Evolutionary conservation across 2,888 invertebrate genomes (phyloP).

Genomic region (Orchesellides sinensis): DNA sequence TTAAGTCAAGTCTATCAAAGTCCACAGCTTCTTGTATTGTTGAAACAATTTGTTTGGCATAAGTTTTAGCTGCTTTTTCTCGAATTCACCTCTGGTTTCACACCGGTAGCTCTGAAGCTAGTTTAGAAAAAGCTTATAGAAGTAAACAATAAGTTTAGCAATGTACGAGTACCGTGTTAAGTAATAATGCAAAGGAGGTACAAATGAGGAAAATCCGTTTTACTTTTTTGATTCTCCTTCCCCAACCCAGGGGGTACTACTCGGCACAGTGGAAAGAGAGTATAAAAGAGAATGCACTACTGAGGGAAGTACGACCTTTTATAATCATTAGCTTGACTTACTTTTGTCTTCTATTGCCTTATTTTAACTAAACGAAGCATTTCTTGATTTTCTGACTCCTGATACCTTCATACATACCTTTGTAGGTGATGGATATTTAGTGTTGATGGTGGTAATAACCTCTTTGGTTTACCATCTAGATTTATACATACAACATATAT

Average conservation of each 20-base stretch:
- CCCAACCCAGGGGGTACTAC: slow-evolving; percentile 45
- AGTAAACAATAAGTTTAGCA: not conserved
- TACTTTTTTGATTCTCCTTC: slow-evolving; percentile 28
- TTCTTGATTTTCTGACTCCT: not conserved
- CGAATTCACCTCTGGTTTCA: slow-evolving; percentile 3
- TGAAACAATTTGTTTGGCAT: not conserved
- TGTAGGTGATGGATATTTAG: slow-evolving; percentile 16
- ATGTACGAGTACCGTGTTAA: slow-evolving; percentile 7
- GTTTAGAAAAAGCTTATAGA: not conserved
- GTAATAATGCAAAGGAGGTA: slow-evolving; percentile 29
- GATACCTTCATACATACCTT: no score
- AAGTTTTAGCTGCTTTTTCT: not conserved
- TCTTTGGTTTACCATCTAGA: slow-evolving; percentile 3
- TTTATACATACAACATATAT: no score
- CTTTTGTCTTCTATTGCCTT: not conserved
- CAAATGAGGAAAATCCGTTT: slow-evolving; percentile 46
- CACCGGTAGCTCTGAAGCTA: slow-evolving; percentile 7
- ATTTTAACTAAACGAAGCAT: not conserved
- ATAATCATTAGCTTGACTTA: slow-evolving; percentile 12
- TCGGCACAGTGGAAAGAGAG: slow-evolving; percentile 21
- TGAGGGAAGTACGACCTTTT: slow-evolving; percentile 44
- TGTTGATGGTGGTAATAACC: slow-evolving; percentile 26
- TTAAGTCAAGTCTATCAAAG: slow-evolving; percentile 7
- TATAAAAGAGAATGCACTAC: not conserved
- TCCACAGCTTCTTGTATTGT: not conserved